These are phyloP conservation scores for Leptinotarsa defecta DNA, from an alignment of 1,140 invertebrate genomes.

Conservation along the genomic window DNA sequence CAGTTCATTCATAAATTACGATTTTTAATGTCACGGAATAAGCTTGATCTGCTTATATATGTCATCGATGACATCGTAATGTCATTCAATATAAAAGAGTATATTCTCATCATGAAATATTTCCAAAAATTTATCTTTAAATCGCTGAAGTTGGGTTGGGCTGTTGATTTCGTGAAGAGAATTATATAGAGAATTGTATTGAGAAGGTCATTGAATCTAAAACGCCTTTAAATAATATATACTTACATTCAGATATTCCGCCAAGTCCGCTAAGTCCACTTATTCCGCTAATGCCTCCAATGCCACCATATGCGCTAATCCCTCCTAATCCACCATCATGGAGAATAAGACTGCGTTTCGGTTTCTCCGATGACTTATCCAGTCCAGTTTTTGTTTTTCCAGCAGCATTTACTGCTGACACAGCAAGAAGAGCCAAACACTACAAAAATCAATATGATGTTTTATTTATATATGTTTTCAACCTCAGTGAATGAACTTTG, in stretches of 20 bases:
- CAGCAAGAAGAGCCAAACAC: conserved; percentile 18
- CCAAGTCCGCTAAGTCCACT: background rate
- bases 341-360: conserved; percentile 23
- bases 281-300: background rate
- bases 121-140: too few relatives aligned
- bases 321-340: background rate
- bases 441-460: background rate
- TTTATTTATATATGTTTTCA: background rate
- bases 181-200: too few relatives aligned
- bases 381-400: background rate
- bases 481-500: background rate
- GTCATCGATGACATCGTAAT: too few relatives aligned
- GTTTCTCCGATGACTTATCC: background rate
- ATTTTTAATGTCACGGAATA: too few relatives aligned
- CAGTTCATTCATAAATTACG: too few relatives aligned
- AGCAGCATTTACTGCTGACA: conserved; percentile 6
- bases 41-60: too few relatives aligned
- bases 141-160: too few relatives aligned
- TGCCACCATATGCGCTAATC: background rate
- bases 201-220: too few relatives aligned
- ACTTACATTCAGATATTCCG: background rate
- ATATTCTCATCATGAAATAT: too few relatives aligned
- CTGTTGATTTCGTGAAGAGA: too few relatives aligned
- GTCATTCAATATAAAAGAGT: too few relatives aligned
- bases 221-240: too few relatives aligned